These are phyloP conservation scores for Beris chalybata DNA, from an alignment of 2,888 invertebrate genomes.

Conservation along the genomic window DNA sequence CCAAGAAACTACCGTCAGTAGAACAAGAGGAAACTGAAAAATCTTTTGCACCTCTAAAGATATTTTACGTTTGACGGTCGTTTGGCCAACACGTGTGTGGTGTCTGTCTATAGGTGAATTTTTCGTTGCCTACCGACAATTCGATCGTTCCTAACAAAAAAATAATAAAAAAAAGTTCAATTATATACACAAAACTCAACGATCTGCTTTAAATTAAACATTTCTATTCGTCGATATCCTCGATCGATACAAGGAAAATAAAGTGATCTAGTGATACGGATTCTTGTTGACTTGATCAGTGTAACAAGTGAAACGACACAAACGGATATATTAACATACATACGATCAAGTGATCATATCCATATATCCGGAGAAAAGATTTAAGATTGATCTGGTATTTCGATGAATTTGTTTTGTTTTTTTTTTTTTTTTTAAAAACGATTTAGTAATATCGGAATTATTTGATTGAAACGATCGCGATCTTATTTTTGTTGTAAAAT, in stretches of 20 bases:
- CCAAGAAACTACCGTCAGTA: too few species aligned
- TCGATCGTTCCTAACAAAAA: constrained; percentile 10
- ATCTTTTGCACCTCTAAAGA: constrained; percentile 45
- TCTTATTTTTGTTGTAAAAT: background rate
- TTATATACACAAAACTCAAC: too few species aligned
- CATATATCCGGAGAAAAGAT: constrained; percentile 22
- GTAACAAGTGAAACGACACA: constrained; percentile 27
- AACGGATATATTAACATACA: constrained; percentile 30
- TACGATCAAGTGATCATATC: constrained; percentile 17
- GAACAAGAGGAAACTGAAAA: constrained; percentile 29
- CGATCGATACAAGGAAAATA: constrained; percentile 15
- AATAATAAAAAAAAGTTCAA: too few species aligned
- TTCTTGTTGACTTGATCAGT: constrained; percentile 29
- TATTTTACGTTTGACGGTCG: constrained; percentile 57
- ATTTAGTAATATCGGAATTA: background rate
- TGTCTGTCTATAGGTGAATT: constrained; percentile 21
- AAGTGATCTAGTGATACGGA: constrained; percentile 25
- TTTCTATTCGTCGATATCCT: too few species aligned
- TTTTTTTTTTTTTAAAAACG: too few species aligned
- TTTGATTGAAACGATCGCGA: background rate
- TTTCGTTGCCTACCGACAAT: background rate
- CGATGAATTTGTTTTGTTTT: too few species aligned
- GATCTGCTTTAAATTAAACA: too few species aligned
- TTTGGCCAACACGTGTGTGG: constrained; percentile 53
- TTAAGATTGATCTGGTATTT: constrained; percentile 25